Percentiles rank a stretch among this genome's conserved stretches.
phyloP scores from a whole-genome alignment of 2,888 invertebrate species.

The Aporophyla lueneburgensis region DNA sequence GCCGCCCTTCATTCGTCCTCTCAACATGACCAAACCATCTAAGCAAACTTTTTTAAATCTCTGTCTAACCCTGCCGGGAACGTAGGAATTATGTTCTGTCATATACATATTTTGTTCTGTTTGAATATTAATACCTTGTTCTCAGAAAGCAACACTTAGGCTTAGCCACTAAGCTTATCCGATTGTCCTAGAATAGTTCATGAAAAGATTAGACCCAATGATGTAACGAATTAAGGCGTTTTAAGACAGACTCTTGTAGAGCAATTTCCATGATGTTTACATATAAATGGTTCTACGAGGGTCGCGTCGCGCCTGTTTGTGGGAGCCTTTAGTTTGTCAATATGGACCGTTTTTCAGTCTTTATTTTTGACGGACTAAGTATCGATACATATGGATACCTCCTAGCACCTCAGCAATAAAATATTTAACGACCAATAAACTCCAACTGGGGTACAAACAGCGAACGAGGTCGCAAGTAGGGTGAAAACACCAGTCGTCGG shows the following conservation, averaged over 20 bases:
- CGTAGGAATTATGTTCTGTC: background rate
- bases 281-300: too few relatives aligned
- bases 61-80: background rate
- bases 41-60: too few relatives aligned
- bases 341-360: background rate
- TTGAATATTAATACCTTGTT: too few relatives aligned
- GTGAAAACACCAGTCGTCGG: conserved; percentile 34
- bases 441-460: conserved; percentile 48
- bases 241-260: too few relatives aligned
- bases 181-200: conserved; percentile 4
- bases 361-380: background rate
- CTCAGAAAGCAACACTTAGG: background rate
- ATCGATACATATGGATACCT: background rate
- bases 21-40: too few relatives aligned
- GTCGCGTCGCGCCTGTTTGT: too few relatives aligned
- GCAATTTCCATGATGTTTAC: too few relatives aligned
- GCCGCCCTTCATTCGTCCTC: too few relatives aligned
- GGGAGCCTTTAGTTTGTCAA: conserved; percentile 4
- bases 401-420: conserved; percentile 22
- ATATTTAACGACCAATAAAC: conserved; percentile 42
- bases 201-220: background rate
- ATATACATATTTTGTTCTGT: background rate
- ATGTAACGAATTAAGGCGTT: background rate
- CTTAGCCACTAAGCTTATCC: background rate
- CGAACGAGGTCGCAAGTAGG: conserved; percentile 51